Evolutionary conservation across 2,113 vertebrate species (phyloP), one percentile per base, ranked within the genome.

Genomic region (Hippocampus zosterae): DNA sequence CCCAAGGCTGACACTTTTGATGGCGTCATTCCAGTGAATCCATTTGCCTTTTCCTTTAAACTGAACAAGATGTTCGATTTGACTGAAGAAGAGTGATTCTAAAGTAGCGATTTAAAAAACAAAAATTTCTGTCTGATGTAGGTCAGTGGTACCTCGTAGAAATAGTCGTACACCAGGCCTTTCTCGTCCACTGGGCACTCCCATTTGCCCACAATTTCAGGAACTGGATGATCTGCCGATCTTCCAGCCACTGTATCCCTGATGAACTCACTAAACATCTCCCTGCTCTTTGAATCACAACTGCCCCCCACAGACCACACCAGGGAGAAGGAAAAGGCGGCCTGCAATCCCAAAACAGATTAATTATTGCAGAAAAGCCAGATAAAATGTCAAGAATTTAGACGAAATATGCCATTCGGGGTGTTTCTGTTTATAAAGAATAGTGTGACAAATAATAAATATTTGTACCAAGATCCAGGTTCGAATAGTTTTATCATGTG

Each of bases 281-380:
- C 70, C 37, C 93, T 93, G 79, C 97, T 93, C 48, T 93, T 92
- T 73, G 88, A 71, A 79, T 98, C 95, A 90, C 95, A 97, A 87
- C 91, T 93, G 77, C 92, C 97, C 70, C 96, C 97, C 80, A 96
- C 74, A 21, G 96, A 98, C 97, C 97, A 99, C 77, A 96, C 77
- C 71, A 93, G 78, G 29, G 95, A 92, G 90, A 98, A 98, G 15
- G 91, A 83, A 91, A 99, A 98, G 41, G 92, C 93, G 72, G 94
- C 96, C 96, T 99, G 78, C 23, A 68, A 63, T 52, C 23, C 60
- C 6, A 52, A 80, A 65, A 37, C 11, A 29, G 2, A 55, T 19
- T 19, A 77, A 48, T 6, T 7, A 65, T 3, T 6, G 61, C 0
- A 41, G 1, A 57, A 55, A 60, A 8, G 27, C 1, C 15, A 60